Conservation (phyloP, 2,113 vertebrate genomes). For the Coturnix japonica region DNA sequence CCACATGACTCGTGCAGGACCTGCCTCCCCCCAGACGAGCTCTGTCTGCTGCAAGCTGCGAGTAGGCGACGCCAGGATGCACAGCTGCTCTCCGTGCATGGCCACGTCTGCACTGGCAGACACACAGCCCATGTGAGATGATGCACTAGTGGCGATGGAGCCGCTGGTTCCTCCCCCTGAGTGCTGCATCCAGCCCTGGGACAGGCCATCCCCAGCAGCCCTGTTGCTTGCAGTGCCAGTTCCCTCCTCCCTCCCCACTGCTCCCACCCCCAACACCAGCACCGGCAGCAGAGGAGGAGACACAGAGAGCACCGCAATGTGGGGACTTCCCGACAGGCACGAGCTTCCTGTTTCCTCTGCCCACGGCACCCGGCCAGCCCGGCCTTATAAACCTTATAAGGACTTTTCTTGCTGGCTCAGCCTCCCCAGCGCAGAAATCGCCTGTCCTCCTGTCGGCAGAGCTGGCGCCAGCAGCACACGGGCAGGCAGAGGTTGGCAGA, state of each 20-base stretch:
- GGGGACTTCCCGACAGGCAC: conserved; percentile 6
- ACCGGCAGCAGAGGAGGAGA: not conserved
- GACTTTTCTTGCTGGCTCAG: not conserved
- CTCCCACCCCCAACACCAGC: not conserved
- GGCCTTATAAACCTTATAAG: conserved; percentile 52
- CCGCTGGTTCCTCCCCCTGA: not conserved
- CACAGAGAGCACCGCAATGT: accelerated
- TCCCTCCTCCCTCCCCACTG: not conserved
- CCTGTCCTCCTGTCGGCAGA: not conserved
- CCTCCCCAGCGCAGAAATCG: not conserved
- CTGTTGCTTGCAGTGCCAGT: accelerated
- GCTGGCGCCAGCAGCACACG: not conserved
- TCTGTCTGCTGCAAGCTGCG: not conserved
- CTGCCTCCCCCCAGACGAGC: not conserved
- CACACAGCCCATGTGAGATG: not conserved
- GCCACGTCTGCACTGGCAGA: not conserved
- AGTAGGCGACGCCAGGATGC: not conserved
- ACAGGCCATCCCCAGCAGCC: not conserved
- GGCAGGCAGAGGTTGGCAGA: not conserved
- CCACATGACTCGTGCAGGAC: not conserved
- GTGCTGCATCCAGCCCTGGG: not conserved
- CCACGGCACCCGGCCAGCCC: not conserved
- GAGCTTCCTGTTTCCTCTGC: conserved; percentile 24
- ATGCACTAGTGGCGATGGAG: not conserved
- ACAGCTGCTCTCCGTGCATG: not conserved